Base-by-base conservation (phyloP, 1,140 invertebrate species). In the Pogonomyrmex barbatus region DNA sequence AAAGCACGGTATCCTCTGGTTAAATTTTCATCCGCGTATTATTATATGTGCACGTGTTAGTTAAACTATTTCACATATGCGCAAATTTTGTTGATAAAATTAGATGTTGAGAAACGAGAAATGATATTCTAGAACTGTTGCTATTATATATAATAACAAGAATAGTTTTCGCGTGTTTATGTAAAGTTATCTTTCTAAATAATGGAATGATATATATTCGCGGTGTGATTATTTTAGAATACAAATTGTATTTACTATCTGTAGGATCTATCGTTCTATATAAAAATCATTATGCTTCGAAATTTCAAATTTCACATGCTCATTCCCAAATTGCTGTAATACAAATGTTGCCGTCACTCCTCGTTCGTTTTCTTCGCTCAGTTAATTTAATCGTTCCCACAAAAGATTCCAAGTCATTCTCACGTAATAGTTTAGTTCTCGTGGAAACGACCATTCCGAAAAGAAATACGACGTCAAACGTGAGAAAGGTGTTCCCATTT, bases 401-500 rank as follows among this genome's bases (percentile, higher is more conserved):
- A 85, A 52, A 78, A 82, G 73, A 54, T 68, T 17, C 54, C 36
- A n/a, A 12, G 52, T 77, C 33, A 50, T 67, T 52, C 56, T 77
- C 62, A 82, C 63, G 45, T 88, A 87, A 88, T 65, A 45, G 47
- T 42, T 56, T 56, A 39, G 24, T 24, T 84, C 24, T 17, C 42
- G 54, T 50, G 42, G 68, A 73, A 82, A 73, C 67, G 65, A 30
- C n/a, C 86, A 36, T 54, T 68, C 33, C 54, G 56, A 71, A 79
- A 79, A 89, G 60, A 75, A 88, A 89, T 81, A 81, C 67, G 54
- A 76, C 3, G 24, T 17, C 58, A 65, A 68, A 56, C 17, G 82
- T 75, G 47, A 89, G 73, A 81, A 62, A 82, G 56, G 81, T 56
- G 60, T 63, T n/a, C 10, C 56, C 75, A 76, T 76, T 89, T 88